Base-by-base conservation (phyloP, 64 coral and sea anemone species). In the Acropora yongei region DNA sequence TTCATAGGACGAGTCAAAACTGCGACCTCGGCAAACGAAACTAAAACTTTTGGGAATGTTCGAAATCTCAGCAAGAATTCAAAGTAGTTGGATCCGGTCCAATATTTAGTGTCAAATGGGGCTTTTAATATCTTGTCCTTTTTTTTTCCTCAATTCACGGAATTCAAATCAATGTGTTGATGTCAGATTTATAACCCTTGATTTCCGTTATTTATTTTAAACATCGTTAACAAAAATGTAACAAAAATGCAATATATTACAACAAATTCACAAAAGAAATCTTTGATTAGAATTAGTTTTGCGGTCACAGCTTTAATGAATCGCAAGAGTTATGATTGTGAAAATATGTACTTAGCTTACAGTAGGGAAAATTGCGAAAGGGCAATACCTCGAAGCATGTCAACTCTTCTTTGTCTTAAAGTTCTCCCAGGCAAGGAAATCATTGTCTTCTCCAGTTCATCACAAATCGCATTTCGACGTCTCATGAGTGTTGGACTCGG, bases 371-470 rank as follows among this genome's bases (percentile, higher is more conserved):
- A 85, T 72, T 85, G 65, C 16, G 10, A 16, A 0, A 85, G 18
- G 0, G 82, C 82, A 49, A 85, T 85, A 0, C 43, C 66, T 68
- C 82, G 61, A 85, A 85, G 82, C 82, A 85, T 85, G 19, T 85
- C 82, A 85, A 85, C 82, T 48, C 82, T 30, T 20, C 66, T 72
- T 85, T 85, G 82, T 48, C 82, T 85, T 11, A 85, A 72, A 68
- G 82, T 85, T 51, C 82, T 69, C 4, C 82, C 82, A 10, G 82
- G 45, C 63, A 85, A 47, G 39, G 61, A 58, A 18, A 85, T 48
- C 5, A 46, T 85, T 10, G 17, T 85, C 49, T 85, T 85, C 49
- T 85, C 82, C 0, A 85, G 68, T 49, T 85, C 82, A 71, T 85
- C 82, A 14, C 82, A 85, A 30, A 85, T 85, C 2, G 82, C 82